Conservation (phyloP, 2,888 invertebrate genomes). For the Hanleya hanleyi region DNA sequence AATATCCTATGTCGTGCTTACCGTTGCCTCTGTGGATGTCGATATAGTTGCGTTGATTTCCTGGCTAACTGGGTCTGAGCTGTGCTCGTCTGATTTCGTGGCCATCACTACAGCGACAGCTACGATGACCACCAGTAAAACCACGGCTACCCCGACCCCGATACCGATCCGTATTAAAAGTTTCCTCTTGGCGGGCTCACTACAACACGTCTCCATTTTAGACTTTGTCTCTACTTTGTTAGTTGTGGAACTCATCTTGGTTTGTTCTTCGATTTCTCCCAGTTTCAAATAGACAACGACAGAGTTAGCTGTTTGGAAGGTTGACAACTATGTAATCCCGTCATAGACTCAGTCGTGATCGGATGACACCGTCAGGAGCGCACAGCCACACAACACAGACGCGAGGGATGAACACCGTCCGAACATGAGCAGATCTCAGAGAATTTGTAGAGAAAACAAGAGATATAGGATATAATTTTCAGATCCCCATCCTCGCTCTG, state of each 20-base stretch:
- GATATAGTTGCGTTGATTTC: too few relatives aligned
- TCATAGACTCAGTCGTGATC: too few relatives aligned
- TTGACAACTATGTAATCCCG: too few relatives aligned
- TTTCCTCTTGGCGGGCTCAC: not conserved
- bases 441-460: too few relatives aligned
- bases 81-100: not conserved
- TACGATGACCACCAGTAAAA: not conserved
- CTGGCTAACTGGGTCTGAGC: not conserved
- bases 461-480: too few relatives aligned
- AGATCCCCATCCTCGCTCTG: too few relatives aligned
- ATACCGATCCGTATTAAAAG: not conserved
- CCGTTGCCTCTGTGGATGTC: too few relatives aligned
- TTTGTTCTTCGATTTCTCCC: not conserved
- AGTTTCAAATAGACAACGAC: not conserved
- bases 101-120: constrained; percentile 1
- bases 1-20: too few relatives aligned
- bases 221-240: constrained; percentile 3
- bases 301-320: not conserved
- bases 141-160: not conserved
- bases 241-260: not conserved
- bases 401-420: not conserved
- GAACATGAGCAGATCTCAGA: not conserved
- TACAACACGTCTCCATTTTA: not conserved
- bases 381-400: not conserved
- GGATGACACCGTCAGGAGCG: too few relatives aligned